Base-by-base conservation (phyloP, 37 sponge, comb jelly and placozoan genomes). In the Theonella swinhoei region DNA sequence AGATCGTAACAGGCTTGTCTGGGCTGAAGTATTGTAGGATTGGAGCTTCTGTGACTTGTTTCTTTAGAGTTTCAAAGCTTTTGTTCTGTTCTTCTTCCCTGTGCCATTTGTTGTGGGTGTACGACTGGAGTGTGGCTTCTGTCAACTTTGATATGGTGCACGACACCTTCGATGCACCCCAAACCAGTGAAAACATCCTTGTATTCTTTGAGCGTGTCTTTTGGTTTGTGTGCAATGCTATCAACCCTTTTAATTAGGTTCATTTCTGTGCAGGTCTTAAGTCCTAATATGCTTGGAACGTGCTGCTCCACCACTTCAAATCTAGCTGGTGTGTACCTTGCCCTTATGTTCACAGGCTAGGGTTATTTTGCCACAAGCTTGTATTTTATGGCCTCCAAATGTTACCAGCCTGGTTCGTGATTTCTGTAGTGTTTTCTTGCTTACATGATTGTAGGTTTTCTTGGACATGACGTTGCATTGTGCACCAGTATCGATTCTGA, bases 401-500 rank as follows among this genome's bases (percentile, higher is more conserved):
- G 85, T 77, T 2, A 64, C 39, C 2, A 84, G 77, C 38, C 39
- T 82, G 23, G 83, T 26, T 28, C 41, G n/a, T n/a, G 83, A 73
- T 60, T 62, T 63, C 4, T 29, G 32, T 2, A 60, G 72, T n/a
- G 60, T 60, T 54, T 59, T 62, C 62, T 43, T 33, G 39, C 64
- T 62, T 11, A 82, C 62, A 28, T 35, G 42, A 8, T 73, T 17
- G 70, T 84, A 76, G 0, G 26, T 66, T 5, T 62, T 33, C 36
- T 2, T 74, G 3, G 83, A 84, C 40, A 84, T 63, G 3, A 84
- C 85, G 63, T 84, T 84, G 47, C 85, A 84, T 33, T 77, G 74
- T 7, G 85, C 85, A 4, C 87, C 87, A 1, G 79, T 70, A 62
- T 86, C 87, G 17, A 77, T 69, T n/a, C 78, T 76, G 62, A 77